phyloP scores from a whole-genome alignment of 2,888 invertebrate species.

The Agonopterix subpropinquella region DNA sequence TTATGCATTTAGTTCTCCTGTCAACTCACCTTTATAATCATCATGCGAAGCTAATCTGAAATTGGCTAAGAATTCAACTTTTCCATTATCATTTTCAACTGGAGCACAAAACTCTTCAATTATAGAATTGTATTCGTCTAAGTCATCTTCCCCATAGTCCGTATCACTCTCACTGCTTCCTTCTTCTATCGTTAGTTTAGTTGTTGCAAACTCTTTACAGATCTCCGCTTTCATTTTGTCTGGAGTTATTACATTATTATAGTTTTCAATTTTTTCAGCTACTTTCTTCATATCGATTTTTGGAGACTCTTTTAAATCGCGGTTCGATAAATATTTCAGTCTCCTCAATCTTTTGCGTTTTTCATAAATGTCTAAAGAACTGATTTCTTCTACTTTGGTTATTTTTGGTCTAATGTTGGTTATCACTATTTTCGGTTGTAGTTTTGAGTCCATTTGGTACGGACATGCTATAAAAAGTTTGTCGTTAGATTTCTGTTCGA shows the following conservation, averaged over 20 bases:
- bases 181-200: slow-evolving; percentile 42
- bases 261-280: slow-evolving; percentile 26
- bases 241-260: slow-evolving; percentile 51
- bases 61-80: slow-evolving; percentile 77
- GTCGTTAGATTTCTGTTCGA: slow-evolving; percentile 45
- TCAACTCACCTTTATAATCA: slow-evolving; percentile 74
- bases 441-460: slow-evolving; percentile 55
- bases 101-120: slow-evolving; percentile 56
- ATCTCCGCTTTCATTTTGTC: slow-evolving; percentile 57
- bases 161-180: slow-evolving; percentile 59
- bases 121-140: slow-evolving; percentile 65
- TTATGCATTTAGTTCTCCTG: too few species aligned
- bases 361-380: slow-evolving; percentile 72
- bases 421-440: slow-evolving; percentile 57
- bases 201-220: slow-evolving; percentile 49
- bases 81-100: slow-evolving; percentile 55
- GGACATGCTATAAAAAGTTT: slow-evolving; percentile 56
- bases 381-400: slow-evolving; percentile 47
- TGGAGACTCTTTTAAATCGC: slow-evolving; percentile 28
- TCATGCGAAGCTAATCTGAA: slow-evolving; percentile 78
- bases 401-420: slow-evolving; percentile 48
- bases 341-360: slow-evolving; percentile 64
- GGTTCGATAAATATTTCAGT: slow-evolving; percentile 48
- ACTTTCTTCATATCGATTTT: slow-evolving; percentile 32
- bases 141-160: slow-evolving; percentile 68